Conservation (phyloP, 2,888 invertebrate species). For the Biston betularia region DNA sequence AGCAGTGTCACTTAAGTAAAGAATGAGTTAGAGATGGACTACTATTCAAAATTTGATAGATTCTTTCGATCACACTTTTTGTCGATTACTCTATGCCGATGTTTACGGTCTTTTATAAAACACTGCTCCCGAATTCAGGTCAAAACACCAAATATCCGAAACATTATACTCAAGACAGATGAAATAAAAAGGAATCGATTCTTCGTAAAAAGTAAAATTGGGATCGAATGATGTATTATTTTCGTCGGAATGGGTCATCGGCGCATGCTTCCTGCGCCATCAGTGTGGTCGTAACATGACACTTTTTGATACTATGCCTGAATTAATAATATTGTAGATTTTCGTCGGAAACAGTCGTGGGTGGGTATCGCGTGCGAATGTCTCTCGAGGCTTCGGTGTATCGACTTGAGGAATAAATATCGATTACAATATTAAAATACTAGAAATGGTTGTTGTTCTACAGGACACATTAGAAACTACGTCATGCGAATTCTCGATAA, state of each 20-base stretch:
- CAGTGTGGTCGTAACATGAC: constrained; percentile 83
- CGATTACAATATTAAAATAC: constrained; percentile 62
- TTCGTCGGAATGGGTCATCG: constrained; percentile 78
- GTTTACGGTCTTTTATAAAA: neutral
- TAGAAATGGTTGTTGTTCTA: neutral
- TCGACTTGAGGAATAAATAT: constrained; percentile 74
- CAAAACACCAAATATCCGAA: constrained; percentile 53
- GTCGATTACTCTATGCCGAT: too few relatives aligned
- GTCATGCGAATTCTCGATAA: too few relatives aligned
- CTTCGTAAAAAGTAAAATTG: constrained; percentile 67
- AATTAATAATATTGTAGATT: constrained; percentile 84
- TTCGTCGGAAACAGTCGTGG: constrained; percentile 71
- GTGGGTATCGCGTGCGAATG: constrained; percentile 80
- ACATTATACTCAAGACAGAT: constrained; percentile 64
- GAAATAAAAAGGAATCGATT: constrained; percentile 68
- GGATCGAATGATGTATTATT: constrained; percentile 75
- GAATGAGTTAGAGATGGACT: neutral
- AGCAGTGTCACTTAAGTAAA: neutral
- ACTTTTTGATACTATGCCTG: constrained; percentile 83
- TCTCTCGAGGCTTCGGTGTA: constrained; percentile 79
- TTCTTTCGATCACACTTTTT: neutral
- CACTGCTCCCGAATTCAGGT: constrained; percentile 52
- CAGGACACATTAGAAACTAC: neutral
- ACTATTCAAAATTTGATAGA: too few relatives aligned
- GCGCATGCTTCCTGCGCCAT: constrained; percentile 83